phyloP scores from a whole-genome alignment of 2,797 vertebrate genomes.

The Acrossocheilus fasciatus region DNA sequence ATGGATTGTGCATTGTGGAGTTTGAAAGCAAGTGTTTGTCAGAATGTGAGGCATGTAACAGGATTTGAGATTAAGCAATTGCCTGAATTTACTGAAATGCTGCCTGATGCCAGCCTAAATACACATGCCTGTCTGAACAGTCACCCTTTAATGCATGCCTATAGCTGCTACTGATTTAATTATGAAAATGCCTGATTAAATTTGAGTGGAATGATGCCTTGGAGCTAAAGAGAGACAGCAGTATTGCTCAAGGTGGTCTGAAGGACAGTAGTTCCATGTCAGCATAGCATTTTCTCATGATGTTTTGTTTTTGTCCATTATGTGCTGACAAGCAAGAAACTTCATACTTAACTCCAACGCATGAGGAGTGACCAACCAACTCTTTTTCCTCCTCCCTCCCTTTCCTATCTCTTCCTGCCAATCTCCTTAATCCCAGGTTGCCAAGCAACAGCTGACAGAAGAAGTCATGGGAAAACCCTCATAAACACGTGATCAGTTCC shows the following conservation, averaged over 20 bases:
- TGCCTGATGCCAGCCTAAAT: slow-evolving; percentile 14
- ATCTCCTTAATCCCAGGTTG: slow-evolving; percentile 59
- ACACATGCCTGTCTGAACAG: slow-evolving; percentile 1
- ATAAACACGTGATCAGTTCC: slow-evolving; percentile 13
- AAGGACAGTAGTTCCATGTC: neutral
- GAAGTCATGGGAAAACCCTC: slow-evolving; percentile 54
- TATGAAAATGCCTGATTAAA: neutral
- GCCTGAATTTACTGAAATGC: slow-evolving; percentile 26
- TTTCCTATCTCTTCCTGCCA: slow-evolving; percentile 44
- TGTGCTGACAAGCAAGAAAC: neutral
- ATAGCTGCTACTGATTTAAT: neutral
- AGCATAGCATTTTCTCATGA: neutral
- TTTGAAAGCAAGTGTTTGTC: slow-evolving; percentile 28
- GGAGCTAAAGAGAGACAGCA: neutral
- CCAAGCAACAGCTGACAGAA: slow-evolving; percentile 61
- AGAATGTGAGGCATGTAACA: slow-evolving; percentile 38
- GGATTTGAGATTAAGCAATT: slow-evolving; percentile 36
- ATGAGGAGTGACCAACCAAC: slow-evolving; percentile 36
- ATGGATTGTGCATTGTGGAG: slow-evolving; percentile 21
- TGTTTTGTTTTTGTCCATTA: neutral
- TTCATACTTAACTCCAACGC: neutral
- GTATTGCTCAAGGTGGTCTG: neutral
- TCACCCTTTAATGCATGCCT: neutral
- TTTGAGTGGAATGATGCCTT: slow-evolving; percentile 27
- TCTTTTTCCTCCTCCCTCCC: slow-evolving; percentile 3